Percentiles rank a stretch among this genome's conserved stretches.
phyloP scores from a whole-genome alignment of 2,797 vertebrate species.

The Mormyrus proboscirostris region DNA sequence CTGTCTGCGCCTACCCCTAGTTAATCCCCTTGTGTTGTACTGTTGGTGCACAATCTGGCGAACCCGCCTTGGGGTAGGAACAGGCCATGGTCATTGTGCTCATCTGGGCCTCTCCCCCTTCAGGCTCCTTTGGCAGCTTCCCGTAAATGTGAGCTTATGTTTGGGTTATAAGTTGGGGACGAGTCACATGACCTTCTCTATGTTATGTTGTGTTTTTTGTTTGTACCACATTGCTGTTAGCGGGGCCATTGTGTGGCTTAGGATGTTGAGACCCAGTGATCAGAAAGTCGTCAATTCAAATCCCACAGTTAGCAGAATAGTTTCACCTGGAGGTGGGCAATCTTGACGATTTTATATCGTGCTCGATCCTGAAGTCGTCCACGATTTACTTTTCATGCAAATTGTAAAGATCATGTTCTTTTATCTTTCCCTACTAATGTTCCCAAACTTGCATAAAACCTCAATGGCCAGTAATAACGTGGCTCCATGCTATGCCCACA shows the following conservation, averaged over 20 bases:
- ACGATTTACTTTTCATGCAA: neutral
- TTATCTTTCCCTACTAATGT: neutral
- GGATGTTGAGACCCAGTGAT: neutral
- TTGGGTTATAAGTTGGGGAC: neutral
- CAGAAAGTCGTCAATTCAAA: neutral
- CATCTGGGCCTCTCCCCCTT: neutral
- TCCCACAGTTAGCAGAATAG: neutral
- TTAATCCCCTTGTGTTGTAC: neutral
- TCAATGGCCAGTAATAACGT: neutral
- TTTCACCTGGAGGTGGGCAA: neutral
- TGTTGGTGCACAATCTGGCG: neutral
- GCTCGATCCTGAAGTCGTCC: neutral
- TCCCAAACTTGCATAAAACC: neutral
- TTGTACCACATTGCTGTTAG: neutral
- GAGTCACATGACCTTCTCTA: neutral
- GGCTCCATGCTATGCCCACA: neutral
- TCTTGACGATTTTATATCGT: neutral
- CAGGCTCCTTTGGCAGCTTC: neutral
- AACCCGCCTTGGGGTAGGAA: neutral
- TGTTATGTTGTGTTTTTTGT: neutral
- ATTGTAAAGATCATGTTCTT: neutral
- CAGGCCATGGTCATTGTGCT: neutral
- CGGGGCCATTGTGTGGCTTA: neutral
- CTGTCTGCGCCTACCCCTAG: neutral
- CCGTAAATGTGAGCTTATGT: neutral